Percentiles rank a stretch among this genome's conserved stretches.
These are phyloP conservation scores for Cyrtonyx montezumae DNA, from an alignment of 2,113 vertebrate species.

Conservation along the genomic window DNA sequence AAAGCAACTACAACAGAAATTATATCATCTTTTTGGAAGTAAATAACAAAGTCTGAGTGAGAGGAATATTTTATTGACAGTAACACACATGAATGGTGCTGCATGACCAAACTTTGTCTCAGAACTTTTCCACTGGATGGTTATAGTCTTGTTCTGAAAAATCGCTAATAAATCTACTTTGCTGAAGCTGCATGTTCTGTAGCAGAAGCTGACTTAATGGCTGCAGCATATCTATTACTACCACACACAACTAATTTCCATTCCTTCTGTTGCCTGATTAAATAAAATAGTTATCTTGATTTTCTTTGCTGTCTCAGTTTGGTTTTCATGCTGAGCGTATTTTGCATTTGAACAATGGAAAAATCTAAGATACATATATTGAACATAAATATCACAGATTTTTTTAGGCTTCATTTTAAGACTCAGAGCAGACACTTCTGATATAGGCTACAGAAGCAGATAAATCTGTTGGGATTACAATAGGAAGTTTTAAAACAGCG, in stretches of 20 bases:
- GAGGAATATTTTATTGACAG: not conserved
- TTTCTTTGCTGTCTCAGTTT: not conserved
- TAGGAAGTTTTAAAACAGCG: not conserved
- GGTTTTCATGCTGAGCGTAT: not conserved
- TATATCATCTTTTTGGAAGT: not conserved
- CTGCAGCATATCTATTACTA: not conserved
- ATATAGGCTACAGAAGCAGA: not conserved
- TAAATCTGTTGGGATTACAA: not conserved
- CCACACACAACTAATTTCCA: not conserved
- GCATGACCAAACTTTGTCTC: not conserved
- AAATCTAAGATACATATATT: not conserved
- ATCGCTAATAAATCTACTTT: not conserved
- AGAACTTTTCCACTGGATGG: not conserved
- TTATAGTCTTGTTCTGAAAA: not conserved
- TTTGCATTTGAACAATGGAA: not conserved
- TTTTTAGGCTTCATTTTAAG: not conserved
- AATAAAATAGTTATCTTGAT: not conserved
- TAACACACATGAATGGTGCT: not conserved
- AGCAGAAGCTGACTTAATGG: not conserved
- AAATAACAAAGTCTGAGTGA: not conserved
- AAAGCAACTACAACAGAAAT: fast-evolving
- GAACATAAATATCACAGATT: not conserved
- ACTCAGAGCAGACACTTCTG: not conserved
- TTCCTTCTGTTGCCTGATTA: not conserved
- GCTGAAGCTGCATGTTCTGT: not conserved